These are phyloP conservation scores for Trichopoda pennipes DNA, from an alignment of 2,888 invertebrate species.

Conservation along the genomic window DNA sequence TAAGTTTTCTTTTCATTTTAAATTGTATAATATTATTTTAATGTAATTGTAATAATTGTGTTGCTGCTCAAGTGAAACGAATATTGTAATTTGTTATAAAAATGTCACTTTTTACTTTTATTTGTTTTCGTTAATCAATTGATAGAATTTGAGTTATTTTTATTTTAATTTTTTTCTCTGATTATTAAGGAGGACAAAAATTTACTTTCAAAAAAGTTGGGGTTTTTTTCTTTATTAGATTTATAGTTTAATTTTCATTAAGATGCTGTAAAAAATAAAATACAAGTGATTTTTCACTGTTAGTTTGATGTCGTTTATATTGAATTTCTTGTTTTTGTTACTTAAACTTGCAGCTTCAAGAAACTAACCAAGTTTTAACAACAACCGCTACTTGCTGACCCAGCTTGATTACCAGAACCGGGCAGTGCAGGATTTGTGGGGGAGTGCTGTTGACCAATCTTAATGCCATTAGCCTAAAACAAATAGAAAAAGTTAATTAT, in stretches of 20 bases:
- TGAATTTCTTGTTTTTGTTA: constrained; percentile 15
- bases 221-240: constrained; percentile 30
- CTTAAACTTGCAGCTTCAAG: constrained; percentile 29
- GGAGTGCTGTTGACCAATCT: constrained; percentile 99
- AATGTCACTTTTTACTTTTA: constrained; percentile 31
- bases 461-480: constrained; percentile 98
- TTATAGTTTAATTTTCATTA: constrained; percentile 38
- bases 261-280: constrained; percentile 62
- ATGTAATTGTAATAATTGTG: constrained; percentile 59
- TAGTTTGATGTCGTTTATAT: constrained; percentile 54
- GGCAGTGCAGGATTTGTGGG: constrained; percentile 91
- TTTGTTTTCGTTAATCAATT: constrained; percentile 41
- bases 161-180: constrained; percentile 40
- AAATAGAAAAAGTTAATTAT: not conserved
- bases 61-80: constrained; percentile 41
- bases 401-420: constrained; percentile 89
- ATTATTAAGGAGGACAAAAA: constrained; percentile 54
- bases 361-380: constrained; percentile 84
- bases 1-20: constrained; percentile 17
- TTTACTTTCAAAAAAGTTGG: constrained; percentile 51
- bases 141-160: constrained; percentile 36
- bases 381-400: constrained; percentile 91
- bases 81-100: constrained; percentile 22
- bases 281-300: constrained; percentile 48
- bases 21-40: constrained; percentile 47